Evolutionary conservation across 2,797 vertebrate genomes (phyloP).

Genomic region (Pantherophis vulpinus): DNA sequence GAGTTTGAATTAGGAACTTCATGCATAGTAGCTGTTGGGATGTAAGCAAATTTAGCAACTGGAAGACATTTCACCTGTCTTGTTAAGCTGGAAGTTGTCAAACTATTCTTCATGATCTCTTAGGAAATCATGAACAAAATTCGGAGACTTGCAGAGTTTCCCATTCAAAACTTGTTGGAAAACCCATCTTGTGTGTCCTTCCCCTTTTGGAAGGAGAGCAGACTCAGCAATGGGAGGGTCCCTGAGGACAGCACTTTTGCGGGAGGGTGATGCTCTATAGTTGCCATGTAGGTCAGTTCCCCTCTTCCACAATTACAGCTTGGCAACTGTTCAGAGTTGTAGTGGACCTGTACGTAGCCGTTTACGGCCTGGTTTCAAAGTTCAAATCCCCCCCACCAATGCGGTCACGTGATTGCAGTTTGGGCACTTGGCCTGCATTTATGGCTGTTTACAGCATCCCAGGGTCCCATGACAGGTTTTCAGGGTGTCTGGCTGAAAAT

Average conservation of each 20-base stretch:
- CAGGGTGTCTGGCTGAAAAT: neutral
- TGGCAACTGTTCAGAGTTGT: neutral
- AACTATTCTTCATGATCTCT: neutral
- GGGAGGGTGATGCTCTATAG: neutral
- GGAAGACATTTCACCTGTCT: neutral
- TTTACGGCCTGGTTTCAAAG: neutral
- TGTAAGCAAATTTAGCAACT: neutral
- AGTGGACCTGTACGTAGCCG: neutral
- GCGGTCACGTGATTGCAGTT: neutral
- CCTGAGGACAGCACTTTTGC: neutral
- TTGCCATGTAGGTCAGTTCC: neutral
- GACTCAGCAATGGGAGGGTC: neutral
- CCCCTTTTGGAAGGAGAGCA: neutral
- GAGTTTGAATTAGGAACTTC: neutral
- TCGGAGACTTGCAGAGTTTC: neutral
- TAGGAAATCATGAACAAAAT: neutral
- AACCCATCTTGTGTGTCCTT: neutral
- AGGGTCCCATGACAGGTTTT: neutral
- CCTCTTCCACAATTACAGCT: rapidly evolving
- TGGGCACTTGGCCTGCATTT: neutral
- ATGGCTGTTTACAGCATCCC: neutral
- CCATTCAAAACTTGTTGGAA: neutral
- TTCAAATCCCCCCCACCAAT: neutral
- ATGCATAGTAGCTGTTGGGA: neutral
- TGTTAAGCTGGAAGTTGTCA: neutral